Percentiles rank a stretch among this genome's conserved stretches.
phyloP scores from a whole-genome alignment of 1,140 invertebrate genomes.

The Rhagoletis pomonella region DNA sequence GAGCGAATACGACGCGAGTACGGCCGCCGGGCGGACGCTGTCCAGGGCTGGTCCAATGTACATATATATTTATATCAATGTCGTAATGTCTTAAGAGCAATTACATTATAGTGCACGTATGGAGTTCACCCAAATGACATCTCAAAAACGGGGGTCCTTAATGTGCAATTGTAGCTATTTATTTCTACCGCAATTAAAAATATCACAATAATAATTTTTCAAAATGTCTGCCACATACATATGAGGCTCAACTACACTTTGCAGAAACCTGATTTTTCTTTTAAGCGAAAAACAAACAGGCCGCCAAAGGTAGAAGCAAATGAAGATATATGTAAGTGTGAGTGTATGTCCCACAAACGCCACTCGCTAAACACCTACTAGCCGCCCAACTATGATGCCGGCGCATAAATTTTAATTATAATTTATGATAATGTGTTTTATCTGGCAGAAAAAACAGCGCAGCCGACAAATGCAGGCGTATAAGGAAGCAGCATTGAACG shows the following conservation, averaged over 20 bases:
- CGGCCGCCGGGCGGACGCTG: too few relatives aligned
- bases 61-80: too few relatives aligned
- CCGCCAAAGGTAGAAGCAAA: neutral
- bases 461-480: constrained; percentile 28
- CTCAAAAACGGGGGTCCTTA: neutral
- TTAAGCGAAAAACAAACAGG: neutral
- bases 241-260: neutral
- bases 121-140: neutral
- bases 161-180: constrained; percentile 12
- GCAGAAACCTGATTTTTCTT: neutral
- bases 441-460: constrained; percentile 47
- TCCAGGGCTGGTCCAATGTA: too few relatives aligned
- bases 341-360: neutral
- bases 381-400: neutral
- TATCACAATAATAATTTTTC: constrained; percentile 15
- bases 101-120: neutral
- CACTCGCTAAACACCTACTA: neutral
- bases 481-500: neutral
- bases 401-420: constrained; percentile 55
- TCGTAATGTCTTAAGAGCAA: neutral
- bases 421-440: constrained; percentile 57
- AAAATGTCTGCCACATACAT: neutral
- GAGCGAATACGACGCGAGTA: too few relatives aligned
- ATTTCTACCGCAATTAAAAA: constrained; percentile 6
- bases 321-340: neutral